Evolutionary conservation across 2,113 vertebrate species (phyloP).

Genomic region (Tragelaphus imberbis): DNA sequence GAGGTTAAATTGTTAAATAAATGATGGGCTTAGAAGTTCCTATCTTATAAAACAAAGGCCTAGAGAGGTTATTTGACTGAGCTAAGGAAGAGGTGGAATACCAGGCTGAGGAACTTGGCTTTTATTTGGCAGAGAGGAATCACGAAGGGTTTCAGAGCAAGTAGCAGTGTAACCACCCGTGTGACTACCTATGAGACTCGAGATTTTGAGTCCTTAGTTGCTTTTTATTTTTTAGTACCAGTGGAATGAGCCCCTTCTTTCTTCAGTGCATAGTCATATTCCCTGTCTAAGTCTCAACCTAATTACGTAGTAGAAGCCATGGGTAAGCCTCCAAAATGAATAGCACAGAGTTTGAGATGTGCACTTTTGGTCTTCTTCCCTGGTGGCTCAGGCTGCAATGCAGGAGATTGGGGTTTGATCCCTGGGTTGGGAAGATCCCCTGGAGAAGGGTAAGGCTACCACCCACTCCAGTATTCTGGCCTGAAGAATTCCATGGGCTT

Average conservation of each 20-base stretch:
- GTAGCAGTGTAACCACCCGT: not conserved
- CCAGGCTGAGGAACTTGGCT: not conserved
- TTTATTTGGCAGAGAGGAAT: not conserved
- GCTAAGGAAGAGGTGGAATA: not conserved
- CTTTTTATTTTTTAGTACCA: not conserved
- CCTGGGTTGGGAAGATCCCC: not conserved
- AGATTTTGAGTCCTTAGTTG: conserved; percentile 6
- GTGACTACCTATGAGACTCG: not conserved
- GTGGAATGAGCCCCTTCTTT: not conserved
- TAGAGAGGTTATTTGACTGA: not conserved
- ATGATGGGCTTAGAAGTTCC: not conserved
- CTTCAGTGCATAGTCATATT: not conserved
- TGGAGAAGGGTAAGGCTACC: not conserved
- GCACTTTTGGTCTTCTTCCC: not conserved
- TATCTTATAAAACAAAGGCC: not conserved
- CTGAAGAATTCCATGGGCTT: not conserved
- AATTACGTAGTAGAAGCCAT: not conserved
- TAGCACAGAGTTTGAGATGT: not conserved
- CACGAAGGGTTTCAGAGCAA: not conserved
- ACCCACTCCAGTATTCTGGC: not conserved
- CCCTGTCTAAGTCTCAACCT: not conserved
- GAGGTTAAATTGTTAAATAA: not conserved
- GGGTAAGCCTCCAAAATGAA: not conserved
- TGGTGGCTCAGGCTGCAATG: not conserved
- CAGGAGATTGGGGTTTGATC: not conserved